These are phyloP conservation scores for Lophura nycthemera DNA, from an alignment of 2,113 vertebrate genomes.

Conservation along the genomic window DNA sequence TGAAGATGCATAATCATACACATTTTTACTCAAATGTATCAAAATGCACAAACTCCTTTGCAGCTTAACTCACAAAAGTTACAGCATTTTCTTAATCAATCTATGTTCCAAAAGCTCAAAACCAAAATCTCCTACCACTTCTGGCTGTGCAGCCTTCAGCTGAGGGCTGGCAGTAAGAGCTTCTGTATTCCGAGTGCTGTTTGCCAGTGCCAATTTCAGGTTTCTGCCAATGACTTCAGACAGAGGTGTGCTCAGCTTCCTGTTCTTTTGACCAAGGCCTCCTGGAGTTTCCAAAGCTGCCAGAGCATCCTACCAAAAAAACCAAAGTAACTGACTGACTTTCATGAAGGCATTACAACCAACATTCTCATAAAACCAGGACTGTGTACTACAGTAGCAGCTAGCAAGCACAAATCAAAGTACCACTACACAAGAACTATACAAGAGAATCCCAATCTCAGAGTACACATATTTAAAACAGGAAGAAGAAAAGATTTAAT, in stretches of 20 bases:
- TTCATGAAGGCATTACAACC: not conserved
- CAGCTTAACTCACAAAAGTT: not conserved
- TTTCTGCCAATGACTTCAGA: slow-evolving; percentile 91
- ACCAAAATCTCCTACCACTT: slow-evolving; percentile 58
- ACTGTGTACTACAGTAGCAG: not conserved
- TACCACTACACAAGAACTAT: not conserved
- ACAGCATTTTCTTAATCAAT: not conserved
- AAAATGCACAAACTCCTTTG: not conserved
- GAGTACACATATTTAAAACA: not conserved
- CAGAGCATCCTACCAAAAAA: slow-evolving; percentile 84
- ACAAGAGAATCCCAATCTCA: not conserved
- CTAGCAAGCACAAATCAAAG: not conserved
- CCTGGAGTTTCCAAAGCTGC: slow-evolving; percentile 89
- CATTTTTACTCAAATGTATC: not conserved
- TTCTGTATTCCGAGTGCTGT: slow-evolving; percentile 80
- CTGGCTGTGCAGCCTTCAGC: slow-evolving; percentile 51
- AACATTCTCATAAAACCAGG: not conserved
- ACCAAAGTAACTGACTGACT: not conserved
- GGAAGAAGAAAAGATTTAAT: not conserved
- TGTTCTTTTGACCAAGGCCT: slow-evolving; percentile 71
- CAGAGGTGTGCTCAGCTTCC: slow-evolving; percentile 86
- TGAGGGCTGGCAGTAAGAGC: slow-evolving; percentile 87
- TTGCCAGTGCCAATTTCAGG: slow-evolving; percentile 89
- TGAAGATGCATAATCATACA: not conserved
- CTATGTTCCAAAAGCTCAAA: not conserved